Percentiles rank a stretch among this genome's conserved stretches.
phyloP scores from a whole-genome alignment of 2,797 vertebrate genomes.

The Pantherophis alleghaniensis region DNA sequence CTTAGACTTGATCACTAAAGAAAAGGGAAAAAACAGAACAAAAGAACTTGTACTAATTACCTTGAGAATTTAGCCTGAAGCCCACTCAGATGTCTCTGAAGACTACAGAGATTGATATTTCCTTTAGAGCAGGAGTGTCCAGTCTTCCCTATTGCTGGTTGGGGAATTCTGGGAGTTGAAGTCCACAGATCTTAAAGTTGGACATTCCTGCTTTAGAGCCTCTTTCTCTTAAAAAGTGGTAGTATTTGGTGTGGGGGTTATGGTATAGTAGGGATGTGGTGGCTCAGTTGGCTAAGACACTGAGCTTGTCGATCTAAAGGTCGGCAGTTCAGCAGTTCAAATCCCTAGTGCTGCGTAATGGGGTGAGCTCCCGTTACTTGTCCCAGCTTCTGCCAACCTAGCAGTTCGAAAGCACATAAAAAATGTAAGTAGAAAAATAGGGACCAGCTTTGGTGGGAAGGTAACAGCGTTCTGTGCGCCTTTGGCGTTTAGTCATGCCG shows the following conservation, averaged over 20 bases:
- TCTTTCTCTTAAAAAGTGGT: not conserved
- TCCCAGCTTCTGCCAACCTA: too few species aligned
- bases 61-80: not conserved
- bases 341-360: too few species aligned
- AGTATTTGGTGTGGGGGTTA: not conserved
- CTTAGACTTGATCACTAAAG: not conserved
- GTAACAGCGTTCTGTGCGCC: too few species aligned
- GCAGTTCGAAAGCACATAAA: too few species aligned
- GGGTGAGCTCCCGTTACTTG: too few species aligned
- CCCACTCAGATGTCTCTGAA: not conserved
- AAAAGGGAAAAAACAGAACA: not conserved
- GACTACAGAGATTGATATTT: not conserved
- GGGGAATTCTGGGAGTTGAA: not conserved
- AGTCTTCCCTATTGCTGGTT: not conserved
- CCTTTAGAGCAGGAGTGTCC: not conserved
- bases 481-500: too few species aligned
- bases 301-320: too few species aligned
- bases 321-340: too few species aligned
- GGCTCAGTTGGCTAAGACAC: too few species aligned
- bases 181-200: not conserved
- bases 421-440: too few species aligned
- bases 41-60: not conserved
- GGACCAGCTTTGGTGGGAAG: too few species aligned
- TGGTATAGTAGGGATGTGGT: too few species aligned
- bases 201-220: not conserved